phyloP scores from a whole-genome alignment of 2,888 invertebrate genomes.

The Cancer borealis region DNA sequence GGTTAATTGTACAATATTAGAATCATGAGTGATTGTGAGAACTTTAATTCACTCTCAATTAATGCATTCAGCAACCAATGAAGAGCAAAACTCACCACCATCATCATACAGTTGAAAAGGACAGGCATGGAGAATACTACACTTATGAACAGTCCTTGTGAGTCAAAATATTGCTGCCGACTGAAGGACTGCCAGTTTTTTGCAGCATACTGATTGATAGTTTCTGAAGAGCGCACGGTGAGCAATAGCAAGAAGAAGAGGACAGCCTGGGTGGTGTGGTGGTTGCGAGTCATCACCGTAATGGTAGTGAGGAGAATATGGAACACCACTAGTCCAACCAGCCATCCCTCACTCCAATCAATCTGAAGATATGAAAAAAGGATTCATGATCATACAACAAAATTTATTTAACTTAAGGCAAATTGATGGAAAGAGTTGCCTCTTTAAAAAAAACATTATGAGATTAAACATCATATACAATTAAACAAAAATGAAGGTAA shows the following conservation, averaged over 20 bases:
- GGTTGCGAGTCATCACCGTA: conserved; percentile 90
- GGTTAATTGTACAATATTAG: not conserved
- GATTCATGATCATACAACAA: not conserved
- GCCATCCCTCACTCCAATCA: conserved; percentile 94
- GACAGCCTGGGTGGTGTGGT: conserved; percentile 91
- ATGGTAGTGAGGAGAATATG: conserved; percentile 89
- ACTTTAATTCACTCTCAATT: not conserved
- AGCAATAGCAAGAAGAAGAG: conserved; percentile 89
- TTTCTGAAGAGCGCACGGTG: conserved; percentile 93
- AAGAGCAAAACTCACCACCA: conserved; percentile 88
- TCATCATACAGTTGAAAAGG: conserved; percentile 93
- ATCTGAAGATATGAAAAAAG: conserved; percentile 84
- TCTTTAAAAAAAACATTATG: no score
- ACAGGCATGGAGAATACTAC: conserved; percentile 96
- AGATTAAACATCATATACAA: no score
- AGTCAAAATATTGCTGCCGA: conserved; percentile 95
- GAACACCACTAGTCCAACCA: conserved; percentile 87
- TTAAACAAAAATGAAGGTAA: no score
- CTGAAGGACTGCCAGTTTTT: conserved; percentile 92
- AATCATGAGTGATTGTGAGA: not conserved
- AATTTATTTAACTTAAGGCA: not conserved
- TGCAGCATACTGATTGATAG: conserved; percentile 93
- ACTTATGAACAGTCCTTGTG: conserved; percentile 95
- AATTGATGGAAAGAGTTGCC: no score
- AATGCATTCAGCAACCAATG: not conserved